A percentile compares a stretch with the other conserved stretches of the same genome.
These are phyloP conservation scores for Pampus argenteus DNA, from an alignment of 2,797 vertebrate genomes.

Conservation along the genomic window DNA sequence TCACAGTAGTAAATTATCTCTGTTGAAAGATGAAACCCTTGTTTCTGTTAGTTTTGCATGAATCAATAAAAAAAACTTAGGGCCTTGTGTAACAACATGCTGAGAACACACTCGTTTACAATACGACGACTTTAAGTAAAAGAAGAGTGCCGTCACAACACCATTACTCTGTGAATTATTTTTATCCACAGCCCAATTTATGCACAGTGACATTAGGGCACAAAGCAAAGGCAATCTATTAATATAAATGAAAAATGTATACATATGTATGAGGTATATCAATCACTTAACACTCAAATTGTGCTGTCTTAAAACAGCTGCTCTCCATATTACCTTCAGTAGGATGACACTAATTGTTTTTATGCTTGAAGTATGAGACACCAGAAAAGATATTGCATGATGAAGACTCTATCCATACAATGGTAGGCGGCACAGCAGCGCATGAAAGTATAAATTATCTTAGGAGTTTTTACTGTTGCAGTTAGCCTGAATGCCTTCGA, in stretches of 20 bases:
- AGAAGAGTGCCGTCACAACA: not conserved
- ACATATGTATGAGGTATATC: not conserved
- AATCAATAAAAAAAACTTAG: constrained; percentile 33
- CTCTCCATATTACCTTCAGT: not conserved
- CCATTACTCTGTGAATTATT: constrained; percentile 4
- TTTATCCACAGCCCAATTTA: not conserved
- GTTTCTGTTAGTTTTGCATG: constrained; percentile 44
- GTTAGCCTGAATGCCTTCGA: constrained; percentile 55
- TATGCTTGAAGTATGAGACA: constrained; percentile 9
- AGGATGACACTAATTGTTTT: constrained; percentile 22
- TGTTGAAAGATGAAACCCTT: constrained; percentile 43
- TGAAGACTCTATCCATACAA: constrained; percentile 42
- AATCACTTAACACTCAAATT: not conserved
- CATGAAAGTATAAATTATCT: constrained; percentile 64
- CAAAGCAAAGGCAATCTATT: not conserved
- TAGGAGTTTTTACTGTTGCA: constrained; percentile 54
- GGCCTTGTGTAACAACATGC: constrained; percentile 29
- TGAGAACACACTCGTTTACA: constrained; percentile 30
- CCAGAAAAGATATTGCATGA: constrained; percentile 41
- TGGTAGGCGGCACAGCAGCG: constrained; percentile 41
- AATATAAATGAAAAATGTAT: not conserved
- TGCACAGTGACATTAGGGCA: not conserved
- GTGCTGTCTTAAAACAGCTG: not conserved
- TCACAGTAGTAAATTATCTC: constrained; percentile 41
- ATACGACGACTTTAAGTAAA: constrained; percentile 4